These are phyloP conservation scores for Ivindomyrus marchei DNA, from an alignment of 2,113 vertebrate species.

Conservation along the genomic window DNA sequence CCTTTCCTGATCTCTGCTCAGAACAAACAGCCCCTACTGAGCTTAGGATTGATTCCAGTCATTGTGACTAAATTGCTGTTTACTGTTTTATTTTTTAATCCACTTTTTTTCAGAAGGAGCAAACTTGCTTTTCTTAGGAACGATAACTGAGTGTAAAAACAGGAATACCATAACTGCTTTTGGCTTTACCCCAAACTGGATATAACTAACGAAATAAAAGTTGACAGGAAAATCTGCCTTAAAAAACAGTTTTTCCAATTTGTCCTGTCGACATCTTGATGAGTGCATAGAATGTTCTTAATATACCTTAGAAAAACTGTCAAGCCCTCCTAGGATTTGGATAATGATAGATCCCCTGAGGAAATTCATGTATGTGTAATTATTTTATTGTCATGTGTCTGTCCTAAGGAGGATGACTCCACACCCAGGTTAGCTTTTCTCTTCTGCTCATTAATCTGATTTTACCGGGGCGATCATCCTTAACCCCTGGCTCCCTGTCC, in stretches of 20 bases:
- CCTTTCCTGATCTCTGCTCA: neutral
- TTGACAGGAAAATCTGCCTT: neutral
- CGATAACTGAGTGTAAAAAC: conserved; percentile 29
- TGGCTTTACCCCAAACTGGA: neutral
- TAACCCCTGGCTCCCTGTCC: neutral
- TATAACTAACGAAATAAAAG: neutral
- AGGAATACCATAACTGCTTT: neutral
- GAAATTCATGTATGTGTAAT: neutral
- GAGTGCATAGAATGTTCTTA: neutral
- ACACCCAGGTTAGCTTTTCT: neutral
- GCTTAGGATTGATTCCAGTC: conserved; percentile 16
- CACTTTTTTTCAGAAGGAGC: neutral
- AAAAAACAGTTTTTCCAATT: neutral
- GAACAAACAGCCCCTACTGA: neutral
- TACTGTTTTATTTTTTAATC: conserved; percentile 10
- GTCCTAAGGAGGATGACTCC: neutral
- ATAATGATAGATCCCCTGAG: neutral
- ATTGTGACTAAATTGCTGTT: conserved; percentile 41
- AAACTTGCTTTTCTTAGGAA: conserved; percentile 26
- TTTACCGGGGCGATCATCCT: neutral
- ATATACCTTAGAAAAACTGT: neutral
- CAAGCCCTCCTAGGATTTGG: neutral
- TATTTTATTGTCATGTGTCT: neutral
- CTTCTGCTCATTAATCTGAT: neutral
- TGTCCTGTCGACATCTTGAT: neutral